These are phyloP conservation scores for Pseudomyrmex dendroicus DNA, from an alignment of 1,140 invertebrate genomes.

Conservation along the genomic window DNA sequence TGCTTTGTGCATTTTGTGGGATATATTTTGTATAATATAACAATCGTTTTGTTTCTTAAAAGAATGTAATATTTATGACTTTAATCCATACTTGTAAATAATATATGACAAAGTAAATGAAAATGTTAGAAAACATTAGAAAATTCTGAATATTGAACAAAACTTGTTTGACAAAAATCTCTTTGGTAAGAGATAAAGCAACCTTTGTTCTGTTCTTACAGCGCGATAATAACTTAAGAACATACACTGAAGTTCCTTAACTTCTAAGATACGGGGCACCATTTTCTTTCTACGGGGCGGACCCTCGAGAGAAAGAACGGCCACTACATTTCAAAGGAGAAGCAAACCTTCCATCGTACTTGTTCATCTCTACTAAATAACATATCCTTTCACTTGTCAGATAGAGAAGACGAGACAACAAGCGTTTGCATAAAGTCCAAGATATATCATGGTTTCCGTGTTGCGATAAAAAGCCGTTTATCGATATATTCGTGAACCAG, in stretches of 20 bases:
- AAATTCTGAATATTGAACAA: not conserved
- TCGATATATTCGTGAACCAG: conserved; percentile 18
- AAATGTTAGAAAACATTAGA: no score
- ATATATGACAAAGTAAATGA: no score
- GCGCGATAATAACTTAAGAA: conserved; percentile 17
- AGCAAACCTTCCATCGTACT: not conserved
- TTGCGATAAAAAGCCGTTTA: conserved; percentile 75
- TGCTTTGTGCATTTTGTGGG: not conserved
- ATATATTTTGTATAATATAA: not conserved
- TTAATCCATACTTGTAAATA: no score
- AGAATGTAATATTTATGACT: not conserved
- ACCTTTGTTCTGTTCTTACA: not conserved
- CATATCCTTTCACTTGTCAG: conserved; percentile 64
- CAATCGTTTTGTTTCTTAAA: not conserved
- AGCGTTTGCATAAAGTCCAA: conserved; percentile 68
- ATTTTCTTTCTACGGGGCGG: conserved; percentile 19
- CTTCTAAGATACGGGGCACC: not conserved
- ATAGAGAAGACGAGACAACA: conserved; percentile 61
- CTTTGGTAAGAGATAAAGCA: not conserved
- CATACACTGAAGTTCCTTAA: not conserved
- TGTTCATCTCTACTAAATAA: conserved; percentile 19
- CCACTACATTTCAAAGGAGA: not conserved
- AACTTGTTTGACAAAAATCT: not conserved
- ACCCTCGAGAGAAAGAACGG: conserved; percentile 21
- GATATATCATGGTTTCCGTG: conserved; percentile 80